Base-by-base conservation (phyloP, 2,888 invertebrate genomes). In the Trissonchulus sp. region DNA sequence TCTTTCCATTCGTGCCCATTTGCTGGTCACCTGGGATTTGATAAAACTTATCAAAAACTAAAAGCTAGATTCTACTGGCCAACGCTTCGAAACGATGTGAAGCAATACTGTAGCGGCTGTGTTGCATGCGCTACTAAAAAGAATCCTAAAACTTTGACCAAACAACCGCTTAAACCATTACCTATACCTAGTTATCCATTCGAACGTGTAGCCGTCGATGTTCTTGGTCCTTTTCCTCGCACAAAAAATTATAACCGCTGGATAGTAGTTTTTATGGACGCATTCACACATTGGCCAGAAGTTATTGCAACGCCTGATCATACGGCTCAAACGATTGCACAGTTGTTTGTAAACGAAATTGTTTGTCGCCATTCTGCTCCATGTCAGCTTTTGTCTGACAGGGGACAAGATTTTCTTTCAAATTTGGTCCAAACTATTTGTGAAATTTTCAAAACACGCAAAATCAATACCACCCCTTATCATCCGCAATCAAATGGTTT, bases 91-190 rank as follows among this genome's bases (percentile, higher is more conserved):
- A 8, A 23, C 48, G 23, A 48, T 48, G 23, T 23, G 8, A 48
- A 48, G 23, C 48, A 23, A 48, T 48, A 15, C 23, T 48, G 48
- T 23, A 8, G 23, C 8, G 8, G 8, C 8, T 48, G 48, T 23
- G 23, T 8, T 48, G 48, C 48, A 23, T 48, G 48, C 48, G 48
- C 48, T 48, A 48, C 48, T 15, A 48, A 48, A 48, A 79, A 80
- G 68, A 37, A 74, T 31, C 63, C n/a, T n/a, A n/a, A n/a, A n/a
- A n/a, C n/a, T n/a, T n/a, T n/a, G n/a, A n/a, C n/a, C n/a, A n/a
- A n/a, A n/a, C n/a, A n/a, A n/a, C n/a, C n/a, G n/a, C n/a, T n/a
- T n/a, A n/a, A n/a, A n/a, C n/a, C n/a, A n/a, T n/a, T n/a, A n/a
- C 48, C 48, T 8, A 23, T 23, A 15, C 48, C 48, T 48, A 15